These are phyloP conservation scores for Rhinichthys osculus DNA, from an alignment of 2,797 vertebrate genomes.

Conservation along the genomic window DNA sequence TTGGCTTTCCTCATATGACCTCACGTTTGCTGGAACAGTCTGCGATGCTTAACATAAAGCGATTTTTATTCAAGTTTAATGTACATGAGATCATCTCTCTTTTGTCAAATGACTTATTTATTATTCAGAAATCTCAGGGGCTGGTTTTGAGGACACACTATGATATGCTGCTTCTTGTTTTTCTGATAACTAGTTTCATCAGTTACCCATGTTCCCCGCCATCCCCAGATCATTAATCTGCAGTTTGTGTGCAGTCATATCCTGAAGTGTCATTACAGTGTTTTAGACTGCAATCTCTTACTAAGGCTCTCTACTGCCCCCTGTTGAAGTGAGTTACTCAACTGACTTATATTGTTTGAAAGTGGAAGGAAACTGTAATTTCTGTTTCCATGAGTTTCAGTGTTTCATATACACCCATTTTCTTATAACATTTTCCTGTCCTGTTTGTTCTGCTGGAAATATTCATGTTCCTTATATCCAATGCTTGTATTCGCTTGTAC, in stretches of 20 bases:
- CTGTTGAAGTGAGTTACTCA: slow-evolving; percentile 35
- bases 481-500: too few species aligned
- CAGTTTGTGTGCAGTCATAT: background rate
- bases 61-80: background rate
- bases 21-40: background rate
- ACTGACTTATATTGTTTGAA: background rate
- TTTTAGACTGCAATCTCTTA: slow-evolving; percentile 7
- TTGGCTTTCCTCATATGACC: background rate
- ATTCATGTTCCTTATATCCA: background rate
- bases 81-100: background rate
- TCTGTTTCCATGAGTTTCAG: background rate
- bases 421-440: background rate
- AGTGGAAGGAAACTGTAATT: background rate
- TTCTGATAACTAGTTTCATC: slow-evolving; percentile 17
- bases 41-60: background rate
- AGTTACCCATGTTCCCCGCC: background rate
- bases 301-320: slow-evolving; percentile 50
- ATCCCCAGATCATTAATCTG: slow-evolving; percentile 35
- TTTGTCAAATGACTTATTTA: background rate
- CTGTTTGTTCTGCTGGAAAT: slow-evolving; percentile 1
- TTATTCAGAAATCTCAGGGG: slow-evolving; percentile 7
- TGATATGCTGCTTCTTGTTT: background rate
- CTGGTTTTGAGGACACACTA: background rate
- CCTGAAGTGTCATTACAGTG: background rate
- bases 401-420: background rate